A percentile compares a stretch with the other conserved stretches of the same genome.
Conservation (phyloP, 2,797 vertebrate species). For the Gymnodraco acuticeps region DNA sequence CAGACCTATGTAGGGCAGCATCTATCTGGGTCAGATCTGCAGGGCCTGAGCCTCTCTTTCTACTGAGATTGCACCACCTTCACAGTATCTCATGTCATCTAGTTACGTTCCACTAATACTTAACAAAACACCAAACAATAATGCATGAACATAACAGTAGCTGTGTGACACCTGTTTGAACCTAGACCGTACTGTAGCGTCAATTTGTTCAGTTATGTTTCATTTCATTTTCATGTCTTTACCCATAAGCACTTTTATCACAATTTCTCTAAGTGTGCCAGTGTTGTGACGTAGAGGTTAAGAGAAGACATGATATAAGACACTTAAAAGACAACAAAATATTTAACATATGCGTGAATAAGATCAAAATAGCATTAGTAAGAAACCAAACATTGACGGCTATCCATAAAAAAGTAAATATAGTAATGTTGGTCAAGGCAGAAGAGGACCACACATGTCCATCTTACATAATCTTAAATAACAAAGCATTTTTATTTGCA, state of each 20-base stretch:
- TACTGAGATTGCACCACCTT: constrained; percentile 37
- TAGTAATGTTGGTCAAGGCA: neutral
- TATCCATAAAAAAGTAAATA: neutral
- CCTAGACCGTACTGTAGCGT: neutral
- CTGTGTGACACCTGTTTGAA: neutral
- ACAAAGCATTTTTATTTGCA: too few relatives aligned
- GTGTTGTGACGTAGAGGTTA: too few relatives aligned
- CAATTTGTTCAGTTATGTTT: neutral
- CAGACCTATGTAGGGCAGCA: constrained; percentile 82
- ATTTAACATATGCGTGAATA: neutral
- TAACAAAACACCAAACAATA: neutral
- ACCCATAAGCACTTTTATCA: too few relatives aligned
- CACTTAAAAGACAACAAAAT: neutral
- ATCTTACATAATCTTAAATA: neutral
- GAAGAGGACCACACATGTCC: neutral
- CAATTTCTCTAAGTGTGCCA: neutral
- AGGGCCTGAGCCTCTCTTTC: constrained; percentile 67
- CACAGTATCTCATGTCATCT: constrained; percentile 11
- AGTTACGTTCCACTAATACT: neutral
- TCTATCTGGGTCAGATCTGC: constrained; percentile 84
- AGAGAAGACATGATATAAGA: neutral
- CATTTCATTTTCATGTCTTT: neutral
- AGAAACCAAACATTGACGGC: neutral
- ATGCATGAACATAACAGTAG: neutral
- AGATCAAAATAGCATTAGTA: neutral